Conservation (phyloP, 2,113 vertebrate genomes). For the Marmota monax region DNA sequence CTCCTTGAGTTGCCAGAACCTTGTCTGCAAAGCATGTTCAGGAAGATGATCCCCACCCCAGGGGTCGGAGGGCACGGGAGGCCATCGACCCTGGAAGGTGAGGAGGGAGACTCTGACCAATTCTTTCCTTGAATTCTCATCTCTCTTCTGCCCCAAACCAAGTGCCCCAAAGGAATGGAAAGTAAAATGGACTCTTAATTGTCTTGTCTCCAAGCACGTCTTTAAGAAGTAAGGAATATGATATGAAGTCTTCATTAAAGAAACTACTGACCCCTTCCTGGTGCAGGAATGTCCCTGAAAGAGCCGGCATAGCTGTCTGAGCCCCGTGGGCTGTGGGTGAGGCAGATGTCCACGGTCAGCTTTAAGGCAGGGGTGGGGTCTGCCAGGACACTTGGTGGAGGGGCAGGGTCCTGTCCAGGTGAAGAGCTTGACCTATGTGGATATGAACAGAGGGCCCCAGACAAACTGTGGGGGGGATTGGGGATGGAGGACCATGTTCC, state of each 20-base stretch:
- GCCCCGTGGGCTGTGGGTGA: background rate
- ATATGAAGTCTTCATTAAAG: background rate
- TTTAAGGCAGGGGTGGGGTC: background rate
- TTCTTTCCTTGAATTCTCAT: background rate
- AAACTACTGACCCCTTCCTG: background rate
- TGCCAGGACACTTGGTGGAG: accelerated
- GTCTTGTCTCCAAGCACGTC: background rate
- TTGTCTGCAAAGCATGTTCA: background rate
- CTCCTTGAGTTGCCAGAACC: background rate
- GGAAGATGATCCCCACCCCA: background rate
- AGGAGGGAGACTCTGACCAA: background rate
- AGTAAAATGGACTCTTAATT: background rate
- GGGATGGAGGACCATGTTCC: background rate
- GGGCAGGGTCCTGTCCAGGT: background rate
- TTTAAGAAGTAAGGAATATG: background rate
- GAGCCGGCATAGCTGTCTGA: background rate
- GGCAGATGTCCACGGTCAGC: background rate
- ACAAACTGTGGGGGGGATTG: background rate
- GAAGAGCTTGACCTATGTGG: background rate
- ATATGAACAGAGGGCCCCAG: background rate
- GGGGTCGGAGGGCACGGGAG: background rate
- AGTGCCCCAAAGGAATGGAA: background rate
- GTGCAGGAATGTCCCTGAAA: background rate
- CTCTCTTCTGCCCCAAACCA: background rate
- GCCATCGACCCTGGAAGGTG: accelerated